These are phyloP conservation scores for Torymus tubicola DNA, from an alignment of 2,888 invertebrate species.

Conservation along the genomic window DNA sequence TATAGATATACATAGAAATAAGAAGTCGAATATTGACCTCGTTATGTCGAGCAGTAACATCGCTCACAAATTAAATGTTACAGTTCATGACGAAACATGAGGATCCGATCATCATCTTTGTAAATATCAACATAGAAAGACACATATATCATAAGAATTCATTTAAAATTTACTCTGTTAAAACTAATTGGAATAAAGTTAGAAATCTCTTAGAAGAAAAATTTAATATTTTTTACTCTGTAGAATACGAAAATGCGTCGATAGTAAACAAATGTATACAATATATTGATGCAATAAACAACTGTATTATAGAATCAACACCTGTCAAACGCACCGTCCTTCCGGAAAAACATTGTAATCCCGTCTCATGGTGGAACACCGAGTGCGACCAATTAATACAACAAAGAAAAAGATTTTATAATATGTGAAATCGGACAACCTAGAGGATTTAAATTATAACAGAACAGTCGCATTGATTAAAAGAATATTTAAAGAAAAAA, in stretches of 20 bases:
- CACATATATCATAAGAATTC: neutral
- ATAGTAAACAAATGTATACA: no score
- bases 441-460: neutral
- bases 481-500: neutral
- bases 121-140: neutral
- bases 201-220: neutral
- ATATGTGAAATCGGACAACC: neutral
- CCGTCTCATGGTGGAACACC: neutral
- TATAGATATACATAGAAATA: neutral
- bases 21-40: constrained; percentile 18
- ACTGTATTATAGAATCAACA: no score
- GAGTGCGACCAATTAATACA: neutral
- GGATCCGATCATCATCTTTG: constrained; percentile 11
- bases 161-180: neutral
- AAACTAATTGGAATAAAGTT: constrained; percentile 1
- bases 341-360: neutral
- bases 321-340: neutral
- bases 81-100: constrained; percentile 10
- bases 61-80: neutral
- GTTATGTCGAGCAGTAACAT: neutral
- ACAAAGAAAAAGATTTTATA: neutral
- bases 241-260: neutral
- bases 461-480: neutral
- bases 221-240: neutral
- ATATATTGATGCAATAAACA: no score